Base-by-base conservation (phyloP, 2,888 invertebrate species). In the Laothoe populi region DNA sequence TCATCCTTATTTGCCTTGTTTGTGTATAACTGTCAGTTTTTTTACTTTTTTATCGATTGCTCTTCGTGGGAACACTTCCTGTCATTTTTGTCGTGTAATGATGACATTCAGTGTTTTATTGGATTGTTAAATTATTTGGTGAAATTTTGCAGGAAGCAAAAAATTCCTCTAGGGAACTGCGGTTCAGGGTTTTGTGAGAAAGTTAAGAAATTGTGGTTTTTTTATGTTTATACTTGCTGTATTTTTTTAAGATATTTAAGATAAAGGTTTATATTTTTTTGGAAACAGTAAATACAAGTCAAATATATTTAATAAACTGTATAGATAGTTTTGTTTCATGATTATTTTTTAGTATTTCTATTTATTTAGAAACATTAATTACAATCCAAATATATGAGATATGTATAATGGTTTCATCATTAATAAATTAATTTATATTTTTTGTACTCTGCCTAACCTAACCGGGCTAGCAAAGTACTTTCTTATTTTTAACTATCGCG, bases 11-110 rank as follows among this genome's bases (percentile, higher is more conserved):
- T 73, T 69, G 80, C 76, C 72, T 74, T 77, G 78, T 87, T 84
- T 82, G 85, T 87, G 86, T 88, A 86, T 87, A 84, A 80, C 82
- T 84, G 88, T 91, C 91, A 90, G 90, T 77, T 88, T 87, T 90
- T 90, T 89, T 88, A 88, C 84, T 82, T 83, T 87, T 78, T 79
- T 79, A 87, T 88, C 82, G 83, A 87, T 86, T 76, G 76, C 68
- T 79, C 72, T 73, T 72, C 84, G 90, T 90, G 92, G 81, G 90
- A 91, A 91, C 73, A 49, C 42, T 62, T 60, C 69, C 72, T 77
- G 72, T 74, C 48, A 65, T 66, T 77, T 79, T 76, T 60, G 68
- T 65, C 26, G 38, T n/a, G 73, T 84, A 86, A 89, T 89, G 86
- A 91, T 91, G 90, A 91, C 85, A 75, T 88, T 80, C 66, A 63